Evolutionary conservation across 2,888 invertebrate genomes (phyloP).

Genomic region (Pogonocherus hispidulus): DNA sequence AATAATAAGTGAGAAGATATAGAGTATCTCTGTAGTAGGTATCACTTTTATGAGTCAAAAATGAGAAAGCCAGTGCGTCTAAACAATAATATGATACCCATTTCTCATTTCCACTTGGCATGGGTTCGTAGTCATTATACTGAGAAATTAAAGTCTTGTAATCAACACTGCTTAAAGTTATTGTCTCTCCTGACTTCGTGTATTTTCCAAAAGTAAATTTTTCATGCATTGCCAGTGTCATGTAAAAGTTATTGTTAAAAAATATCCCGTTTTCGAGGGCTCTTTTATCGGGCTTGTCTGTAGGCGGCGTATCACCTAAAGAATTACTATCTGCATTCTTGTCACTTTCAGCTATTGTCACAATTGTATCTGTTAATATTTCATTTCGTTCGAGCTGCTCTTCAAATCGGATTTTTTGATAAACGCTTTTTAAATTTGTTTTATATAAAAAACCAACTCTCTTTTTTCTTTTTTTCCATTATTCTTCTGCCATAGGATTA

Average conservation of each 20-base stretch:
- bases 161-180: neutral
- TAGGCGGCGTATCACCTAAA: neutral
- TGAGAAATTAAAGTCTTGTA: neutral
- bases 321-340: neutral
- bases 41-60: neutral
- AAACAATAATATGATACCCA: slow-evolving; percentile 3
- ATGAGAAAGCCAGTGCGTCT: neutral
- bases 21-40: slow-evolving; percentile 4
- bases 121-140: neutral
- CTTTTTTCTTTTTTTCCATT: neutral
- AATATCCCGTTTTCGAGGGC: slow-evolving; percentile 1
- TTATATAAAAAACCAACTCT: neutral
- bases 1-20: slow-evolving; percentile 4
- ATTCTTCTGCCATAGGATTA: neutral
- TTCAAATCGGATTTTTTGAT: neutral
- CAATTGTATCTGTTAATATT: neutral
- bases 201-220: neutral
- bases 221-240: neutral
- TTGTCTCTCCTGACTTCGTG: neutral
- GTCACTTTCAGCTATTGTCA: neutral
- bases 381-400: neutral
- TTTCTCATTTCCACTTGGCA: neutral
- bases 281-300: neutral
- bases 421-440: neutral
- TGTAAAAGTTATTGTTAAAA: neutral